A percentile compares a stretch with the other conserved stretches of the same genome.
phyloP scores from a whole-genome alignment of 2,113 vertebrate genomes.

The Amblyopsis rosae region DNA sequence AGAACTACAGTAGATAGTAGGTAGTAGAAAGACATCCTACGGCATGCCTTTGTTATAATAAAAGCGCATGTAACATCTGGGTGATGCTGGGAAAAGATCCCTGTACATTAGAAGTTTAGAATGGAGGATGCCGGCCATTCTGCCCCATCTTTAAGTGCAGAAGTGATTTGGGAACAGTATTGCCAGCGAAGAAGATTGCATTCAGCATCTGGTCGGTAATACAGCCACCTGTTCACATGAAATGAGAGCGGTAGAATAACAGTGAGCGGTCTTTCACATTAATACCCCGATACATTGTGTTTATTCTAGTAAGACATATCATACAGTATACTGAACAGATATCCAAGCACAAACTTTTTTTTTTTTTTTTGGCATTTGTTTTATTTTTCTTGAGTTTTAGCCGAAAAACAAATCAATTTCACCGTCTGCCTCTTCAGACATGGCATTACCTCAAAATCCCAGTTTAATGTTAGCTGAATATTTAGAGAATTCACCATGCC shows the following conservation, averaged over 20 bases:
- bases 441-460: constrained; percentile 59
- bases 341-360: constrained; percentile 37
- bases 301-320: constrained; percentile 44
- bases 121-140: constrained; percentile 10
- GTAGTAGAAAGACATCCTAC: no score
- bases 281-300: constrained; percentile 31
- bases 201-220: constrained; percentile 45
- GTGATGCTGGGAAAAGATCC: constrained; percentile 56
- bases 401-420: constrained; percentile 39
- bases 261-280: constrained; percentile 32
- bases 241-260: constrained; percentile 7
- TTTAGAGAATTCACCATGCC: constrained; percentile 47
- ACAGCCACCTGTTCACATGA: constrained; percentile 14
- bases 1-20: not conserved
- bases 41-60: not conserved
- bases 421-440: constrained; percentile 65
- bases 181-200: constrained; percentile 56
- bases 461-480: constrained; percentile 74
- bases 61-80: constrained; percentile 57
- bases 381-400: constrained; percentile 23
- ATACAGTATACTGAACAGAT: constrained; percentile 29
- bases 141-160: constrained; percentile 44
- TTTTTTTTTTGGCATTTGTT: not conserved
- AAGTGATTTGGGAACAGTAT: constrained; percentile 59
- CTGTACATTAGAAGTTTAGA: constrained; percentile 54